Base-by-base conservation (phyloP, 2,888 invertebrate species). In the Phengaris arion region DNA sequence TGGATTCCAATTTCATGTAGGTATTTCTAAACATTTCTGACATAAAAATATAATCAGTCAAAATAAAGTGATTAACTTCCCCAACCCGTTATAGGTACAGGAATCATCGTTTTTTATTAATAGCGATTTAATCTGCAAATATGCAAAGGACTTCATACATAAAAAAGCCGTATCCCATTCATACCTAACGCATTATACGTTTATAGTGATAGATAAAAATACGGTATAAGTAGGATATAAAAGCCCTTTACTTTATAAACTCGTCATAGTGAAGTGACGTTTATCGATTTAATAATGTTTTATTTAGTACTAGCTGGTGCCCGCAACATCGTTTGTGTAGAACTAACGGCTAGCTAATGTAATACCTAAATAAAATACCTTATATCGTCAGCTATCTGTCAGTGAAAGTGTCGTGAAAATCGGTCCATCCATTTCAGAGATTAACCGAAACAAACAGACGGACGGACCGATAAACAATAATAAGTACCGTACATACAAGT, bases 161-260 rank as follows among this genome's bases (percentile, higher is more conserved):
- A 72, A 70, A 70, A 54, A 52, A 51, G 52, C 52, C 70, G 48
- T 22, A 70, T 70, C 70, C 70, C 35, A 54, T 54, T 72, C 72
- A 72, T 15, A 51, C 48, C 9, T 22, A 51, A 7, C 51, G 22
- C 70, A 70, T 70, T 51, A 70, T 54, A 52, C 54, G 72, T 51
- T 72, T 12, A 52, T 72, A 72, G 72, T 72, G 22, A 72, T 72
- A 72, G 22, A 72, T 72, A 72, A 72, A 54, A 35, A 72, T 72
- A 54, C 13, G 12, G 54, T 22, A 35, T 35, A 35, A 51, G 72
- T 54, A 22, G 70, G 15, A 54, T 72, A 12, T 35, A 54, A 72
- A 54, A 35, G 54, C 72, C 12, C n/a, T n/a, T 72, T 72, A 52
- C 72, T 52, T 70, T 70, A 70, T 15, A 52, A 70, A 70, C 70